Percentiles rank a stretch among this genome's conserved stretches.
These are phyloP conservation scores for Sinotaia quadrata DNA, from an alignment of 2,888 invertebrate species.

Conservation along the genomic window DNA sequence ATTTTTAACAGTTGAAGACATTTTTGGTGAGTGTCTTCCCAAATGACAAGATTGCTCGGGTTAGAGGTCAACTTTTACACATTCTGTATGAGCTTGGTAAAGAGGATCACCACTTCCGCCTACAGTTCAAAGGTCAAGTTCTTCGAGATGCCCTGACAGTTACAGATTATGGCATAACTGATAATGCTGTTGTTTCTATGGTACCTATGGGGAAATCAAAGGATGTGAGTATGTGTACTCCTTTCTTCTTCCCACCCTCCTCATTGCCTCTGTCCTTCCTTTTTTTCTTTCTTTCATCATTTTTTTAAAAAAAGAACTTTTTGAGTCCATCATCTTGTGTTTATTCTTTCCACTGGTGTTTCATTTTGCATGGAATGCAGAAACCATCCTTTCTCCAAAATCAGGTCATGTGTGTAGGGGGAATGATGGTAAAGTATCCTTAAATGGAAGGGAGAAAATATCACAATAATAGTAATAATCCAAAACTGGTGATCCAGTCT, in stretches of 20 bases:
- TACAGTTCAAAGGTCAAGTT: slow-evolving; percentile 66
- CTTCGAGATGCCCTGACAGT: slow-evolving; percentile 64
- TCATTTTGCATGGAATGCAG: too few relatives aligned
- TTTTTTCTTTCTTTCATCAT: not conserved
- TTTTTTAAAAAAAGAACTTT: not conserved
- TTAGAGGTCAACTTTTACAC: slow-evolving; percentile 67
- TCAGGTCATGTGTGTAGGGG: too few relatives aligned
- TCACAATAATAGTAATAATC: too few relatives aligned
- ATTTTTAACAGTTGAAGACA: slow-evolving; percentile 59
- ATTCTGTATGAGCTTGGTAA: slow-evolving; percentile 64
- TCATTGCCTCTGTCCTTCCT: too few relatives aligned
- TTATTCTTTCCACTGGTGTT: too few relatives aligned
- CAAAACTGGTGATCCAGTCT: too few relatives aligned
- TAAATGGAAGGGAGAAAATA: too few relatives aligned
- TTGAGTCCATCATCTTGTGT: not conserved
- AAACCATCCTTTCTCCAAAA: too few relatives aligned
- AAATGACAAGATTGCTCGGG: slow-evolving; percentile 61
- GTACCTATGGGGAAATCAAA: slow-evolving; percentile 57
- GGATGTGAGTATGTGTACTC: slow-evolving; percentile 49
- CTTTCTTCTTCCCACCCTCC: not conserved
- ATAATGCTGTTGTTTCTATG: slow-evolving; percentile 66
- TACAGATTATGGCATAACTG: slow-evolving; percentile 62
- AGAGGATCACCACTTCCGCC: slow-evolving; percentile 65
- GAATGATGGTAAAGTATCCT: too few relatives aligned
- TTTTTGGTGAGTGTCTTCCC: slow-evolving; percentile 63